Percentiles rank a stretch among this genome's conserved stretches.
phyloP scores from a whole-genome alignment of 2,113 vertebrate species.

The Tauraco erythrolophus region DNA sequence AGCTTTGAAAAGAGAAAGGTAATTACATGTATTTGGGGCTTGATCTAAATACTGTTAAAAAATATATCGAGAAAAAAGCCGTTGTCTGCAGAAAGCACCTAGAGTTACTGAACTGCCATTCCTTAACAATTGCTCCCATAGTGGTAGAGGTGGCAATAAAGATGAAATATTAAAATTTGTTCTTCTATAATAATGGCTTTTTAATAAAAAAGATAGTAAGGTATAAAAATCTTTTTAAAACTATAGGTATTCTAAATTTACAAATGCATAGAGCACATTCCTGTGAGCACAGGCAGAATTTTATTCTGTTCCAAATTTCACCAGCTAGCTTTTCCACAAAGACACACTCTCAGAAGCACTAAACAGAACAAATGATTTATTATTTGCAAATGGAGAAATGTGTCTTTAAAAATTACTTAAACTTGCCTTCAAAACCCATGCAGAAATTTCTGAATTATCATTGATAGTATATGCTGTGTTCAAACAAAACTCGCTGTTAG shows the following conservation, averaged over 20 bases:
- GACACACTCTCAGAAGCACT: neutral
- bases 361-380: neutral
- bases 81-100: neutral
- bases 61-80: neutral
- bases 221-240: neutral
- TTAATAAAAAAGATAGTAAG: neutral
- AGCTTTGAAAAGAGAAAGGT: slow-evolving; percentile 11
- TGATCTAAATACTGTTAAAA: slow-evolving; percentile 24
- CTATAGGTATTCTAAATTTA: neutral
- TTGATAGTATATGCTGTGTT: neutral
- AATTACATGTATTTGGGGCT: slow-evolving; percentile 15
- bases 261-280: neutral
- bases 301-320: neutral
- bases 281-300: slow-evolving; percentile 3
- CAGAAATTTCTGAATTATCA: slow-evolving; percentile 19
- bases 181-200: neutral
- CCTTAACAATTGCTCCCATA: neutral
- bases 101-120: neutral
- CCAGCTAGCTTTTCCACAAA: neutral
- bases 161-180: neutral
- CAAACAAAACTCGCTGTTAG: slow-evolving; percentile 36
- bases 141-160: neutral
- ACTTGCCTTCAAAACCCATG: neutral
- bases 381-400: neutral
- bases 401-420: neutral